Base-by-base conservation (phyloP, 92 coral and sea anemone genomes). In the Metridium senile region DNA sequence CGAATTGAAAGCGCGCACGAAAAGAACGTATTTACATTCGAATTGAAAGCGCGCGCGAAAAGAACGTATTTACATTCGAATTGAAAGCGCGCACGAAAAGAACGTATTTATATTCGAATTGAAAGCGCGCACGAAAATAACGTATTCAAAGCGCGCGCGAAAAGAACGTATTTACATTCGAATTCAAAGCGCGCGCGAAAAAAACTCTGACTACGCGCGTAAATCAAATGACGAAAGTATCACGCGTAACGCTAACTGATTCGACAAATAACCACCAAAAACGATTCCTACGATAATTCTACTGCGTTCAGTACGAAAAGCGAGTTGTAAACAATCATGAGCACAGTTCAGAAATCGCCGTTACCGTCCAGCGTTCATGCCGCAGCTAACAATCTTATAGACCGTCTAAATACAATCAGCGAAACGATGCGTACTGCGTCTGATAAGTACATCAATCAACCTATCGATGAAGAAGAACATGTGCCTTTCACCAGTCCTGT, bases 171-270 rank as follows among this genome's bases (percentile, higher is more conserved):
- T 4, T 13, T 7, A 30, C 3, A 22, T 10, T 59, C 3, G 61
- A 54, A 54, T 2, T 8, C 9, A 10, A 54, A 54, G 31, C 32
- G 66, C 66, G 66, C 61, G 61, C 61, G 13, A 39, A 39, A 4
- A 6, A 39, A 39, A 6, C 49, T 4, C 49, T 4, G 13, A 13
- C 49, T 39, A 13, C 13, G 49, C 49, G 49, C 49, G 49, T 13
- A 39, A 39, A 39, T 39, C 13, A 39, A 54, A 54, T 54, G 49
- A 39, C 49, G 49, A 39, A 39, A 39, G 13, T 4, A 39, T 6
- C 59, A 54, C 59, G 59, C 59, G 59, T 54, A 54, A 54, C 25
- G 59, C 59, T 54, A 54, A 54, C 59, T 6, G 20, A 54, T 20
- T 2, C 20, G 23, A 54, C 16, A 39, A 54, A 54, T 3, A 54